Evolutionary conservation across 2,113 vertebrate species (phyloP).

Genomic region (Hypomesus transpacificus): DNA sequence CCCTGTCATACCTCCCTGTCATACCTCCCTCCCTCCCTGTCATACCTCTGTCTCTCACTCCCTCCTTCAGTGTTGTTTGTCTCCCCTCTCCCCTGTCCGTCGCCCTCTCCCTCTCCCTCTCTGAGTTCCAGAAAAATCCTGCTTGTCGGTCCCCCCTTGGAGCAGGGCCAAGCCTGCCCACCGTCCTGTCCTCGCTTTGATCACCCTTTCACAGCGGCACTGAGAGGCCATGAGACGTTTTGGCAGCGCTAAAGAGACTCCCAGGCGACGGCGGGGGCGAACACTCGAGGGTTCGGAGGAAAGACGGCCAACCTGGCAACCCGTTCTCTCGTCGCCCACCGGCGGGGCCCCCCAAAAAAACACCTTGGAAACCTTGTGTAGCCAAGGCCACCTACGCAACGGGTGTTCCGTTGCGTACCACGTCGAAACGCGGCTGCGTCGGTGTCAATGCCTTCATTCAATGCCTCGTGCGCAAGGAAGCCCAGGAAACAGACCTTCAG

Average conservation of each 20-base stretch:
- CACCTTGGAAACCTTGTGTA: slow-evolving; percentile 12
- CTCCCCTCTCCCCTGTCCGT: slow-evolving; percentile 1
- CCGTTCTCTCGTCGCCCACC: slow-evolving; percentile 9
- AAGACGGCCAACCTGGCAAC: slow-evolving; percentile 48
- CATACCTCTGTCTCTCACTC: neutral
- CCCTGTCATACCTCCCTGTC: neutral
- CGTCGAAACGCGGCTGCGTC: no score
- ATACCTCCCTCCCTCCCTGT: neutral
- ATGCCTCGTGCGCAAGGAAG: no score
- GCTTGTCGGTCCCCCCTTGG: neutral
- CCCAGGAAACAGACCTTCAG: slow-evolving; percentile 2
- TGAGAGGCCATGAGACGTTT: slow-evolving; percentile 57
- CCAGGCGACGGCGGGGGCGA: slow-evolving; percentile 30
- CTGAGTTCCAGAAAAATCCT: neutral
- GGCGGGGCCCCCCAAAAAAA: slow-evolving; percentile 18
- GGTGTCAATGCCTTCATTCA: neutral
- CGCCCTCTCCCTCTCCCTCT: neutral
- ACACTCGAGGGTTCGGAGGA: slow-evolving; percentile 29
- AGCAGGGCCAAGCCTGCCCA: neutral
- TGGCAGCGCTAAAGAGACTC: slow-evolving; percentile 52
- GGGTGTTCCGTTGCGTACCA: no score
- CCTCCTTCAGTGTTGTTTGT: neutral
- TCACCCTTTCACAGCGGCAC: slow-evolving; percentile 61
- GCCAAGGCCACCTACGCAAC: neutral
- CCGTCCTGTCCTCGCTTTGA: slow-evolving; percentile 51